Percentiles rank a stretch among this genome's conserved stretches.
Evolutionary conservation across 64 coral and sea anemone species (phyloP).

Genomic region (Dendrophyllia cribrosa): DNA sequence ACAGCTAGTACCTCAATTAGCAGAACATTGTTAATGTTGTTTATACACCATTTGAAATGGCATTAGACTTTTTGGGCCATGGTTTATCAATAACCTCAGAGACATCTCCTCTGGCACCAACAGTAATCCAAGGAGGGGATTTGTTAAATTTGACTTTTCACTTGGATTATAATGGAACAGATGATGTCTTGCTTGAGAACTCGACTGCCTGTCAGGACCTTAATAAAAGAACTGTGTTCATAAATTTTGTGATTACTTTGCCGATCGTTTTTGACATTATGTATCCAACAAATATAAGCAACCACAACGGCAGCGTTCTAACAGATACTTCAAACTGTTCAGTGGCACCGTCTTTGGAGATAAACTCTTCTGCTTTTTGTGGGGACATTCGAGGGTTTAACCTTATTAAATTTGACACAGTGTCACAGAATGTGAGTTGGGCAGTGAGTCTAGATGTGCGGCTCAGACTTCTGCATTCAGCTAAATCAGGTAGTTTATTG

Average conservation of each 20-base stretch:
- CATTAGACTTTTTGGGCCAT: slow-evolving; percentile 2
- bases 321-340: slow-evolving; percentile 80
- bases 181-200: slow-evolving; percentile 21
- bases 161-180: slow-evolving; percentile 61
- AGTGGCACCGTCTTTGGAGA: slow-evolving; percentile 16
- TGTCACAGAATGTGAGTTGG: slow-evolving; percentile 81
- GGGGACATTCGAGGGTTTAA: background rate
- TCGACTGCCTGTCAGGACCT: slow-evolving; percentile 63
- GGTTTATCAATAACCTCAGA: slow-evolving; percentile 39
- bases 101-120: background rate
- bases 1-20: background rate
- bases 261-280: slow-evolving; percentile 67
- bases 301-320: slow-evolving; percentile 1
- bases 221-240: background rate
- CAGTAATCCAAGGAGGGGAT: slow-evolving; percentile 69
- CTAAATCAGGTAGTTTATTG: slow-evolving; percentile 46
- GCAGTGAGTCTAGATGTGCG: slow-evolving; percentile 29
- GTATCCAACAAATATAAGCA: slow-evolving; percentile 3
- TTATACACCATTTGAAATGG: background rate
- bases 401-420: slow-evolving; percentile 10
- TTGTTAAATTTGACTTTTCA: slow-evolving; percentile 65
- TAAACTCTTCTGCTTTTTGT: background rate
- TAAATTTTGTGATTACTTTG: slow-evolving; percentile 49
- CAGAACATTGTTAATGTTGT: too few relatives aligned
- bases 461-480: slow-evolving; percentile 16